A percentile compares a stretch with the other conserved stretches of the same genome.
phyloP scores from a whole-genome alignment of 1,140 invertebrate species.

The Neuroterus valhalla region DNA sequence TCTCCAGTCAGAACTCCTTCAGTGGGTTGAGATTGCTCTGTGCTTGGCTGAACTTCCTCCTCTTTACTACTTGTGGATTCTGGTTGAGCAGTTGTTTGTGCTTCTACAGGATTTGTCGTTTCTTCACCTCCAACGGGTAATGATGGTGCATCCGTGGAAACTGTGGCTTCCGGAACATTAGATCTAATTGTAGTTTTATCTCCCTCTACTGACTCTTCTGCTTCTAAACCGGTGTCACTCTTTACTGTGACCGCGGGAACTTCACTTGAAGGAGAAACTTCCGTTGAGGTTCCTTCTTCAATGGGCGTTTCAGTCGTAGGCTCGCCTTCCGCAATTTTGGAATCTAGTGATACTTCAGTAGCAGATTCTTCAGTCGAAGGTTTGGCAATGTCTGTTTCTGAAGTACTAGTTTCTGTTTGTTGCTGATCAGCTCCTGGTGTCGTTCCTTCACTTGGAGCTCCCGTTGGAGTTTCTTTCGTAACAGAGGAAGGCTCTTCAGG shows the following conservation, averaged over 20 bases:
- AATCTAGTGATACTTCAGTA: background rate
- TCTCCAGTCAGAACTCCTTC: slow-evolving; percentile 32
- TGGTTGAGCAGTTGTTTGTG: slow-evolving; percentile 36
- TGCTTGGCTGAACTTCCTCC: slow-evolving; percentile 4
- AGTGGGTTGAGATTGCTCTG: background rate
- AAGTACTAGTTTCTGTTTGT: slow-evolving; percentile 8
- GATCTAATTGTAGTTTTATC: background rate
- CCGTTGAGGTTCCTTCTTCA: slow-evolving; percentile 38
- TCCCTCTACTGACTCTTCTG: too few relatives aligned
- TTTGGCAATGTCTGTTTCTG: background rate
- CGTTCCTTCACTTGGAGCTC: slow-evolving; percentile 2
- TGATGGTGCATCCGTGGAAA: slow-evolving; percentile 23
- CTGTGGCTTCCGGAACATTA: background rate
- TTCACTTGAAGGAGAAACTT: slow-evolving; percentile 32
- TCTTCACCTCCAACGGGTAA: slow-evolving; percentile 31
- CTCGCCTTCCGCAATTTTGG: slow-evolving; percentile 31
- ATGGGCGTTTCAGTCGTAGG: slow-evolving; percentile 33
- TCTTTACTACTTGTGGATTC: slow-evolving; percentile 33
- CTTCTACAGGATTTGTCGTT: slow-evolving; percentile 45
- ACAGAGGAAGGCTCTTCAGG: background rate
- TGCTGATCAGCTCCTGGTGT: slow-evolving; percentile 38
- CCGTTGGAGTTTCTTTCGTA: background rate
- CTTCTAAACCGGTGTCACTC: background rate
- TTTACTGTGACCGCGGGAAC: slow-evolving; percentile 19
- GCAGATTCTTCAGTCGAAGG: background rate